Evolutionary conservation across 2,888 invertebrate genomes (phyloP).

Genomic region (Drosophila acutilabella): DNA sequence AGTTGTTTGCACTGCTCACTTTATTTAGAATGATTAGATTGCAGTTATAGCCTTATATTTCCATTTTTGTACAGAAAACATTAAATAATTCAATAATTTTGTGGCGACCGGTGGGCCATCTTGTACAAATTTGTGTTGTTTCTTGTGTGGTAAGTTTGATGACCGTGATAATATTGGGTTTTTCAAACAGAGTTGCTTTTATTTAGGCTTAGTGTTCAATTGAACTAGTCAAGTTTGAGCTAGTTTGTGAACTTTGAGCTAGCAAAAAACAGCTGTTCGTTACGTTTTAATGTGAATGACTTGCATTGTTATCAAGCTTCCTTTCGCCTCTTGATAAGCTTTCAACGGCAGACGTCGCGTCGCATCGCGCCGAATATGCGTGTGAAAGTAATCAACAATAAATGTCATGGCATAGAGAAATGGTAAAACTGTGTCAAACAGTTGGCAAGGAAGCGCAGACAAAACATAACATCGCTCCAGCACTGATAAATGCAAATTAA

Average conservation of each 20-base stretch:
- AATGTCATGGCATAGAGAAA: constrained; percentile 62
- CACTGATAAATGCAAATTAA: constrained; percentile 47
- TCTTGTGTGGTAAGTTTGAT: no score
- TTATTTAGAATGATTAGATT: background rate
- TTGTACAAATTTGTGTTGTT: constrained; percentile 14
- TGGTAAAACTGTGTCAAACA: constrained; percentile 69
- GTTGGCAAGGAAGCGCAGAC: constrained; percentile 59
- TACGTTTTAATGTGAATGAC: constrained; percentile 42
- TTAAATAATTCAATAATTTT: constrained; percentile 13
- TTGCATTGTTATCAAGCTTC: constrained; percentile 41
- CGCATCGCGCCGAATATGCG: constrained; percentile 37
- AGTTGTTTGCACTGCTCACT: background rate
- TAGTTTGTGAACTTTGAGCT: no score
- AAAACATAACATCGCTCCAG: constrained; percentile 45
- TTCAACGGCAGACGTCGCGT: constrained; percentile 16
- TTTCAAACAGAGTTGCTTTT: no score
- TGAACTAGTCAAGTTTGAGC: no score
- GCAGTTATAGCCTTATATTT: background rate
- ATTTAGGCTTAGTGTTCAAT: no score
- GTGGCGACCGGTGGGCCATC: constrained; percentile 21
- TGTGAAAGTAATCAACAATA: constrained; percentile 74
- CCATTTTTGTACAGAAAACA: constrained; percentile 5
- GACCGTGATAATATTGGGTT: no score
- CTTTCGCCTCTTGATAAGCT: constrained; percentile 48
- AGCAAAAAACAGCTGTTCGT: constrained; percentile 33